Conservation (phyloP, 1,140 invertebrate genomes). For the Patella vulgata region DNA sequence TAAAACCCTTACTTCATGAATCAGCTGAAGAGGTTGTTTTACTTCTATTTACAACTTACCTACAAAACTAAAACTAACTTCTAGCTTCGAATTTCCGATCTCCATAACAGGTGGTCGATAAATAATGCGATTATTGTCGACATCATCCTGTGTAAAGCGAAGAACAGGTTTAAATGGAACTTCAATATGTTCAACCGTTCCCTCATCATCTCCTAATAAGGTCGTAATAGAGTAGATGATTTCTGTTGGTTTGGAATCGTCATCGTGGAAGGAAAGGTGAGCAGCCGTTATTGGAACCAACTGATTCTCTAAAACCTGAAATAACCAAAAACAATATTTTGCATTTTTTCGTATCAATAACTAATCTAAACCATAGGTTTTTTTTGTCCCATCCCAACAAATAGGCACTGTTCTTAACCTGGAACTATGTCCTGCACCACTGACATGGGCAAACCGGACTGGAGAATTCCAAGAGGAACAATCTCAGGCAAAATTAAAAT, state of each 20-base stretch:
- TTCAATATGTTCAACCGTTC: slow-evolving; percentile 47
- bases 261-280: slow-evolving; percentile 37
- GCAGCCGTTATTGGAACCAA: slow-evolving; percentile 44
- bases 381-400: too few relatives aligned
- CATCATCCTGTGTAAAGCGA: slow-evolving; percentile 52
- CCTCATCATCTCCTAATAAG: slow-evolving; percentile 39
- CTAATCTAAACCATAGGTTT: too few relatives aligned
- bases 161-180: slow-evolving; percentile 42
- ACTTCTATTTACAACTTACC: too few relatives aligned
- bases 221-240: slow-evolving; percentile 45
- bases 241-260: slow-evolving; percentile 33
- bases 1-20: too few relatives aligned
- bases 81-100: slow-evolving; percentile 36
- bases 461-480: too few relatives aligned
- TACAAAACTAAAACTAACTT: slow-evolving; percentile 46
- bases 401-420: not conserved
- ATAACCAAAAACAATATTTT: slow-evolving; percentile 8
- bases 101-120: slow-evolving; percentile 51
- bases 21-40: too few relatives aligned
- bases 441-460: too few relatives aligned
- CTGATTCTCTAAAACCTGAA: slow-evolving; percentile 55
- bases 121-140: slow-evolving; percentile 50
- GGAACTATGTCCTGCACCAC: not conserved
- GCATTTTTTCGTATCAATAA: too few relatives aligned
- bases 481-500: too few relatives aligned